These are phyloP conservation scores for Labroides dimidiatus DNA, from an alignment of 2,797 vertebrate genomes.

Conservation along the genomic window DNA sequence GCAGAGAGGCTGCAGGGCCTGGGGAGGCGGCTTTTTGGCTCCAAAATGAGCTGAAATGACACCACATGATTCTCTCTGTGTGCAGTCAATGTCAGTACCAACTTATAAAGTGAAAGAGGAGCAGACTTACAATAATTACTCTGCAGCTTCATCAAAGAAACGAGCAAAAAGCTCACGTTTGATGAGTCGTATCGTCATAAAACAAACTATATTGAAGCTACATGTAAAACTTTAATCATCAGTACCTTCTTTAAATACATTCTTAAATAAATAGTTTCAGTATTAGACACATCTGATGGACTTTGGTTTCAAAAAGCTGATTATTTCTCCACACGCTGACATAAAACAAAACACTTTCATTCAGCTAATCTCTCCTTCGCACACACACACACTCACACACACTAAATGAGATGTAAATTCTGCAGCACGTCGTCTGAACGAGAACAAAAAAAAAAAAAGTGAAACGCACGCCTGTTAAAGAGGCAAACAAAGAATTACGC, in stretches of 20 bases:
- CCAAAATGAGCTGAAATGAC: no score
- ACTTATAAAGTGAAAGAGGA: constrained; percentile 35
- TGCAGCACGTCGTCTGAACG: constrained; percentile 63
- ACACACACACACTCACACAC: constrained; percentile 20
- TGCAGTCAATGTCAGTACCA: neutral
- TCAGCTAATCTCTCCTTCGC: constrained; percentile 38
- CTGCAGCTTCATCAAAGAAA: constrained; percentile 32
- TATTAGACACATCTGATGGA: constrained; percentile 61
- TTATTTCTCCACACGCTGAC: constrained; percentile 49
- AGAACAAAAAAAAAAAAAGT: constrained; percentile 68
- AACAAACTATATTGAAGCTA: constrained; percentile 31
- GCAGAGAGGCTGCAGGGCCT: no score
- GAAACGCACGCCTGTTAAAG: constrained; percentile 61
- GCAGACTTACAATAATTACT: constrained; percentile 27
- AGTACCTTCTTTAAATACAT: constrained; percentile 58
- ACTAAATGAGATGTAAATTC: constrained; percentile 54
- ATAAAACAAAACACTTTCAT: constrained; percentile 46
- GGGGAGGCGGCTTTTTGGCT: no score
- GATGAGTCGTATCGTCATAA: constrained; percentile 25
- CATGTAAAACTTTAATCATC: constrained; percentile 49
- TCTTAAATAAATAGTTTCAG: constrained; percentile 73
- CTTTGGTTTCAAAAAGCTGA: constrained; percentile 73
- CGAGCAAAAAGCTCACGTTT: constrained; percentile 44
- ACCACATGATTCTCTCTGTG: no score
- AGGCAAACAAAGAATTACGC: constrained; percentile 73